phyloP scores from a whole-genome alignment of 2,797 vertebrate species.

The Platalea minor region DNA sequence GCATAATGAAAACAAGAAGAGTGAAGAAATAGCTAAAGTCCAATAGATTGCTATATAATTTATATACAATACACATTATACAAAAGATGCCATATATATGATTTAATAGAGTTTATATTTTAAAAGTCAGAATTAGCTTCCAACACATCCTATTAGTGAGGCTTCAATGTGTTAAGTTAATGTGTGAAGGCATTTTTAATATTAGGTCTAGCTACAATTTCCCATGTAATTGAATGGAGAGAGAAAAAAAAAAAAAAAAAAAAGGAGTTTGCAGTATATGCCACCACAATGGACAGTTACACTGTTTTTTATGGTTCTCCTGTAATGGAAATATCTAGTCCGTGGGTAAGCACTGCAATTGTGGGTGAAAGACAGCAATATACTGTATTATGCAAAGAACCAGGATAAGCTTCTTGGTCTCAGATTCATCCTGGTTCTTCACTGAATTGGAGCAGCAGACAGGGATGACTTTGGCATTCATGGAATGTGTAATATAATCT shows the following conservation, averaged over 20 bases:
- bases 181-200: background rate
- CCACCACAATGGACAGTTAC: background rate
- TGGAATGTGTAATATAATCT: background rate
- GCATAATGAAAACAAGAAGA: background rate
- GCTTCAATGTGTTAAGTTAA: background rate
- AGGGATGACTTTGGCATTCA: background rate
- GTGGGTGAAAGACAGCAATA: background rate
- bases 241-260: background rate
- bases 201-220: background rate
- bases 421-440: background rate
- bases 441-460: background rate
- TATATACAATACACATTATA: background rate
- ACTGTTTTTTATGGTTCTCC: background rate
- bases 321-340: background rate
- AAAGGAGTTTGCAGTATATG: background rate
- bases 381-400: background rate
- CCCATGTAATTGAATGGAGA: background rate
- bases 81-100: background rate
- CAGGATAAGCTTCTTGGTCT: background rate
- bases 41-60: background rate
- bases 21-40: background rate
- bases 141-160: background rate
- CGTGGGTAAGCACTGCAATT: background rate
- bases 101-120: background rate
- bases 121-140: background rate